Conservation (phyloP, 2,888 invertebrate genomes). For the Pherbina coryleti region DNA sequence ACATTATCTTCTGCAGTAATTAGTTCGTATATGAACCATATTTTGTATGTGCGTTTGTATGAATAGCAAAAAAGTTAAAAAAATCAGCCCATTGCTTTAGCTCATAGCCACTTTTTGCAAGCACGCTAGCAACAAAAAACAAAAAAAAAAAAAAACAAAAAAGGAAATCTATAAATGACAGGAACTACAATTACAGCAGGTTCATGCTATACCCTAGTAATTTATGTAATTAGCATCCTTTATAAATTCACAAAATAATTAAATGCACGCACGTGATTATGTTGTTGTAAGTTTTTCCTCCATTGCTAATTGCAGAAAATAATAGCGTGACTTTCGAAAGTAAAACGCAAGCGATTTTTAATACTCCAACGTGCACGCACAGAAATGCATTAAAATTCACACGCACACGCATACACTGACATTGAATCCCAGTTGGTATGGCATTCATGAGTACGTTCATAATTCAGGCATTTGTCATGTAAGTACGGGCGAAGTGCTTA, state of each 20-base stretch:
- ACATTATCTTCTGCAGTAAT: not conserved
- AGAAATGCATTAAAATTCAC: not conserved
- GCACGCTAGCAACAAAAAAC: too few relatives aligned
- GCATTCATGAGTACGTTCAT: not conserved
- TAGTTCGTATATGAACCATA: too few relatives aligned
- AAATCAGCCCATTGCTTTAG: not conserved
- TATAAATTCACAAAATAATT: slow-evolving; percentile 2
- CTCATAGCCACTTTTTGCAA: not conserved
- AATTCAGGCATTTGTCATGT: too few relatives aligned
- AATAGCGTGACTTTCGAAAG: not conserved
- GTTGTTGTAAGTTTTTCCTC: not conserved
- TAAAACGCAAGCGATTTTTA: not conserved
- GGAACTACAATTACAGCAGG: too few relatives aligned
- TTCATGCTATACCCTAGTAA: not conserved
- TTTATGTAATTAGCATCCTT: slow-evolving; percentile 11
- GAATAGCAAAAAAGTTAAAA: not conserved
- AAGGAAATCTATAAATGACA: not conserved
- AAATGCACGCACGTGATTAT: slow-evolving; percentile 28
- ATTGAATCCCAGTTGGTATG: not conserved
- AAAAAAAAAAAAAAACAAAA: not conserved
- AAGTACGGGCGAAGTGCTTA: too few relatives aligned
- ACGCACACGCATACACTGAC: not conserved
- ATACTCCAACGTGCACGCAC: not conserved
- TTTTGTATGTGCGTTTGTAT: not conserved
- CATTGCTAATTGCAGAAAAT: too few relatives aligned